Evolutionary conservation across 1,140 invertebrate species (phyloP).

Genomic region (Paraescarpia echinospica): DNA sequence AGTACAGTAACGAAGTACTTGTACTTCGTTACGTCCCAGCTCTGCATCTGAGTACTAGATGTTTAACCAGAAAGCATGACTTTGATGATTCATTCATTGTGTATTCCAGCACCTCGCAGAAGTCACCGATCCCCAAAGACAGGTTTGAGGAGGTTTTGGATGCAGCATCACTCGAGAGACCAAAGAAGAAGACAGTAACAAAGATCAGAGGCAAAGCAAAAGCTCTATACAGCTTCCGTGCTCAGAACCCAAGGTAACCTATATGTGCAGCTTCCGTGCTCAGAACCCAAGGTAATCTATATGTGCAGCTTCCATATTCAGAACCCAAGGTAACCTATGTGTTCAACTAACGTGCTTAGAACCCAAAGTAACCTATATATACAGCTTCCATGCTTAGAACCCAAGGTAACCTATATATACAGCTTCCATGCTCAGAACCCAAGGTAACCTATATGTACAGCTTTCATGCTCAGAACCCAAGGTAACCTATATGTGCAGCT

Average conservation of each 20-base stretch:
- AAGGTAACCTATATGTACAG: too few species aligned
- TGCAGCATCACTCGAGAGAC: not conserved
- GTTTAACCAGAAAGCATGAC: not conserved
- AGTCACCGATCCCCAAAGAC: conserved; percentile 11
- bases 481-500: too few species aligned
- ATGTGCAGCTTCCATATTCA: not conserved
- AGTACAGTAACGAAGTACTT: too few species aligned
- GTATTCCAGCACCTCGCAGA: not conserved
- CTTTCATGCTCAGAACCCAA: too few species aligned
- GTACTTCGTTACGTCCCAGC: too few species aligned
- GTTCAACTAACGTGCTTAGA: too few species aligned
- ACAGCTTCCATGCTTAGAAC: too few species aligned
- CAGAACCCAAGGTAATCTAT: not conserved
- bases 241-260: conserved; percentile 67
- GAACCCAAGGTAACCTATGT: not conserved
- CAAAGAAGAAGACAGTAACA: conserved; percentile 39
- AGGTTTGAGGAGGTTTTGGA: conserved; percentile 7
- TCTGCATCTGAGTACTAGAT: too few species aligned
- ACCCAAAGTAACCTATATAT: too few species aligned
- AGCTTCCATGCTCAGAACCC: too few species aligned
- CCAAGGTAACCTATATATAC: too few species aligned
- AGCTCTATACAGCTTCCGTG: conserved; percentile 88
- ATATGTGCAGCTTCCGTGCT: not conserved
- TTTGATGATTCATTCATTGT: not conserved
- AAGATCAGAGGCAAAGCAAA: conserved; percentile 65